Evolutionary conservation across 2,888 invertebrate genomes (phyloP).

Genomic region (Nomada fabriciana): DNA sequence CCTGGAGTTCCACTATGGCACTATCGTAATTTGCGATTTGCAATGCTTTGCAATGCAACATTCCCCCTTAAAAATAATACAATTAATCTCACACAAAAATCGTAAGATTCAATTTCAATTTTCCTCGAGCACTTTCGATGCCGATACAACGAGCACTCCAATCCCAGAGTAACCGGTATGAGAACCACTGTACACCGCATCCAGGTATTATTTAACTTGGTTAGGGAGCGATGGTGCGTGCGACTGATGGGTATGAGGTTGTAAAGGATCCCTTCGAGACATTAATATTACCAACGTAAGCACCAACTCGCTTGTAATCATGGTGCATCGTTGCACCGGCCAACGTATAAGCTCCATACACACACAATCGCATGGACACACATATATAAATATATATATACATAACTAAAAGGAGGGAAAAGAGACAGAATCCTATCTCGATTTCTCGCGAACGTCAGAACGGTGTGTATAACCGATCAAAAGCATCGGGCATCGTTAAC

Average conservation of each 20-base stretch:
- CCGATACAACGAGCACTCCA: no score
- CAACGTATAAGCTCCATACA: slow-evolving; percentile 40
- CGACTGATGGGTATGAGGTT: slow-evolving; percentile 80
- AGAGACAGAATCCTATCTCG: slow-evolving; percentile 19
- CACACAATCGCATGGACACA: neutral
- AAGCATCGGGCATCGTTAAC: slow-evolving; percentile 67
- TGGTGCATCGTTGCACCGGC: slow-evolving; percentile 73
- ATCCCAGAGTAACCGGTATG: slow-evolving; percentile 51
- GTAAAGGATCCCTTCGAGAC: slow-evolving; percentile 80
- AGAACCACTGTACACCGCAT: slow-evolving; percentile 75
- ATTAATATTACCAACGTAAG: slow-evolving; percentile 80
- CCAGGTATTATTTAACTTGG: slow-evolving; percentile 80
- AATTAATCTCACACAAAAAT: no score
- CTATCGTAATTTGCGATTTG: no score
- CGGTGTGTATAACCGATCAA: slow-evolving; percentile 57
- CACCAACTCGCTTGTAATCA: slow-evolving; percentile 75
- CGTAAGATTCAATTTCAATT: neutral
- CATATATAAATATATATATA: neutral
- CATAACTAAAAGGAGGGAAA: neutral
- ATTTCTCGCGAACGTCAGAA: slow-evolving; percentile 46
- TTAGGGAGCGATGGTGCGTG: slow-evolving; percentile 79
- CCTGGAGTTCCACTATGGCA: no score
- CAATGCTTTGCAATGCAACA: no score
- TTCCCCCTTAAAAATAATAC: no score
- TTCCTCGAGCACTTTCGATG: neutral